phyloP scores from a whole-genome alignment of 2,797 vertebrate species.

The Sphenopsis melanotis region DNA sequence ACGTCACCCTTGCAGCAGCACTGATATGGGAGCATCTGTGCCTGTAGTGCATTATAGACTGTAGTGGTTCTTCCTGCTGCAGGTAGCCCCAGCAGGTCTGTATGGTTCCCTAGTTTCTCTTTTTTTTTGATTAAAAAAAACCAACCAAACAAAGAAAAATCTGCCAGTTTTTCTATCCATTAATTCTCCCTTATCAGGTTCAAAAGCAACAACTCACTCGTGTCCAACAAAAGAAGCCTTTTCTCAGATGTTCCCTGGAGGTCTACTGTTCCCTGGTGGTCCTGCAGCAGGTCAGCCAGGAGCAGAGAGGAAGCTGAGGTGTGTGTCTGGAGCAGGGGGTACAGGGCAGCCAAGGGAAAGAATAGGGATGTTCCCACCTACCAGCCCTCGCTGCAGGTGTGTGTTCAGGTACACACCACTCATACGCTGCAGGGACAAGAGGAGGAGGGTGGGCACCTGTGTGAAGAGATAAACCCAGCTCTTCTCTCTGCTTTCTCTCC shows the following conservation, averaged over 20 bases:
- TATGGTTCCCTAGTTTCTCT: neutral
- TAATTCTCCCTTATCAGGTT: neutral
- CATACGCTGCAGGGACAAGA: neutral
- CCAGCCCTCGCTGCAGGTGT: rapidly evolving
- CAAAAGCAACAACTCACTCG: neutral
- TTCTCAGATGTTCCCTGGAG: rapidly evolving
- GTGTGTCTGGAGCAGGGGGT: neutral
- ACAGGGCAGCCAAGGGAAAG: neutral
- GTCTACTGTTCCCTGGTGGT: neutral
- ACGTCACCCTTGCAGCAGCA: neutral
- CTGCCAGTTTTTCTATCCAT: neutral
- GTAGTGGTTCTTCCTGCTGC: neutral
- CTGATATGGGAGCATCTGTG: neutral
- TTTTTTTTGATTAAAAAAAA: neutral
- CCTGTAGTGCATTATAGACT: rapidly evolving
- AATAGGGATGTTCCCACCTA: neutral
- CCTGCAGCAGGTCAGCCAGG: neutral
- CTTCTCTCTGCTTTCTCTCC: neutral
- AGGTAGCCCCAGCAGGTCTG: neutral
- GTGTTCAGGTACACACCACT: rapidly evolving
- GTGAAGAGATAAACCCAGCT: neutral
- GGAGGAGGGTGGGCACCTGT: neutral
- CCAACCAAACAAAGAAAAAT: neutral
- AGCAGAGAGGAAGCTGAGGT: neutral
- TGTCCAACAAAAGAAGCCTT: neutral